Base-by-base conservation (phyloP, 2,888 invertebrate species). In the Nineta flava region DNA sequence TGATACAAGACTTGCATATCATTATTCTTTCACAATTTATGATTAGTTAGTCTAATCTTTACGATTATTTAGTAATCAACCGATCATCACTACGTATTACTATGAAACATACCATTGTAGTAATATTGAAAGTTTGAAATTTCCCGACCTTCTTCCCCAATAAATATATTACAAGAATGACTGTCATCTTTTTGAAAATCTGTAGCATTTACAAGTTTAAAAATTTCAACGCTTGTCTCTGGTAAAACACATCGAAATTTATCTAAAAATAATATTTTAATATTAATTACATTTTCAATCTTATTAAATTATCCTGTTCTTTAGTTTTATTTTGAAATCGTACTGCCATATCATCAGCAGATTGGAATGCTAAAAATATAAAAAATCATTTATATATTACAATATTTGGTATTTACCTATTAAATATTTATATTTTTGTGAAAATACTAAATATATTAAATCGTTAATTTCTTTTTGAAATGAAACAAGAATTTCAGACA, bases 341-440 rank as follows among this genome's bases (percentile, higher is more conserved):
- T n/a, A n/a, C n/a, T n/a, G n/a, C n/a, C n/a, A n/a, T n/a, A n/a
- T n/a, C n/a, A n/a, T n/a, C n/a, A n/a, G n/a, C n/a, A n/a, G n/a
- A n/a, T n/a, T n/a, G n/a, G n/a, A n/a, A n/a, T n/a, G n/a, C n/a
- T n/a, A n/a, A n/a, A n/a, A n/a, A n/a, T n/a, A n/a, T n/a, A n/a
- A n/a, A n/a, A n/a, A n/a, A n/a, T n/a, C 19, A 19, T 19, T 2
- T 5, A 19, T 19, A 19, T 7, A 7, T 19, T 21, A 12, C 35
- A 46, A 46, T 15, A 21, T 26, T 26, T 9, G 15, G 21, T 45
- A 32, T 38, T 17, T 64, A 75, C 81, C 76, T 63, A 73, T 70
- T 46, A 71, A 61, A 62, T 83, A 72, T 53, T 81, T 74, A 64
- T 76, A 83, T 15, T 76, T 73, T 46, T 78, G 74, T 64, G 84